Conservation (phyloP, 2,888 invertebrate species). For the Copidosoma aretas region DNA sequence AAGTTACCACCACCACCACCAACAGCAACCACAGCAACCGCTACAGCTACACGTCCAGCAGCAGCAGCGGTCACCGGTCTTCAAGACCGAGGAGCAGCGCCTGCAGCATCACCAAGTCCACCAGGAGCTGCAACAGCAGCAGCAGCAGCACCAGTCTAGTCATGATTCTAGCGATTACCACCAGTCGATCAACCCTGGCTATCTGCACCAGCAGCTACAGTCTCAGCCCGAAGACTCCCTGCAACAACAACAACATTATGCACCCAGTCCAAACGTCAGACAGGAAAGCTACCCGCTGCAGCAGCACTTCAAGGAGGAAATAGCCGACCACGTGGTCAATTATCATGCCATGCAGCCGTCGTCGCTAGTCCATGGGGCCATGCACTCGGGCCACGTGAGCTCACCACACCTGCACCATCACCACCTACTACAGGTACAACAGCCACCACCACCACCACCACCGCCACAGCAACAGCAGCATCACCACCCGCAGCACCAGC, state of each 20-base stretch:
- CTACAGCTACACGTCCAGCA: constrained; percentile 48
- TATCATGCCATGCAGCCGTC: constrained; percentile 48
- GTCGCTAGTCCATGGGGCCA: constrained; percentile 44
- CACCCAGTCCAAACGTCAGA: constrained; percentile 50
- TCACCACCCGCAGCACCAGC: constrained; percentile 54
- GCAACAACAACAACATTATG: constrained; percentile 56
- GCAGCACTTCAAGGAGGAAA: constrained; percentile 70
- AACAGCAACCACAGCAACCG: constrained; percentile 28
- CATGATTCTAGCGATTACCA: constrained; percentile 64
- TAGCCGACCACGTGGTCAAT: constrained; percentile 54
- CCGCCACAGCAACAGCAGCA: constrained; percentile 43
- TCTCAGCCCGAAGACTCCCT: constrained; percentile 43
- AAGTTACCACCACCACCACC: constrained; percentile 63
- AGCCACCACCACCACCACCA: constrained; percentile 44
- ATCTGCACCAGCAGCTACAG: constrained; percentile 53
- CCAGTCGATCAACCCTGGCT: constrained; percentile 42
- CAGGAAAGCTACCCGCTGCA: constrained; percentile 66
- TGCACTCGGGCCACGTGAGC: constrained; percentile 56
- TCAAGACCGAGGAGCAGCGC: constrained; percentile 52
- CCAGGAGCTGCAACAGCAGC: constrained; percentile 48
- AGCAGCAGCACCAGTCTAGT: constrained; percentile 58
- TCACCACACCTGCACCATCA: constrained; percentile 51
- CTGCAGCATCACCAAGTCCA: constrained; percentile 53
- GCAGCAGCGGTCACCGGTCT: constrained; percentile 63
- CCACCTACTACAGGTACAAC: constrained; percentile 48